These are phyloP conservation scores for Porphyrio hochstetteri DNA, from an alignment of 2,113 vertebrate genomes.

Conservation along the genomic window DNA sequence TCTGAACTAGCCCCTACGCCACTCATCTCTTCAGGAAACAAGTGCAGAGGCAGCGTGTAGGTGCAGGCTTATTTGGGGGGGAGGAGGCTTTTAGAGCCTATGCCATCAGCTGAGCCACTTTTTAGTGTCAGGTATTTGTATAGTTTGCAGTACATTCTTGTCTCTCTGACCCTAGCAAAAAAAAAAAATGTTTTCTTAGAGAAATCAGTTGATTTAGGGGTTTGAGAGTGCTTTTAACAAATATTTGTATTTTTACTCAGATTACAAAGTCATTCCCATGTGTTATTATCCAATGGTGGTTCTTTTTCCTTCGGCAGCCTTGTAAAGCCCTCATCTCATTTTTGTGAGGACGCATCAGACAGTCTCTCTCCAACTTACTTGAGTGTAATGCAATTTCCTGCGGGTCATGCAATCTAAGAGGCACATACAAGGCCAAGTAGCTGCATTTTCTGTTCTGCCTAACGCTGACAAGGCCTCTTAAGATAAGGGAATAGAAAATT, in stretches of 20 bases:
- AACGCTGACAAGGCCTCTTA: neutral
- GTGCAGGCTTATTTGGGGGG: neutral
- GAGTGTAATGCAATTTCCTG: neutral
- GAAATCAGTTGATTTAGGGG: neutral
- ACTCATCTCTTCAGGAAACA: neutral
- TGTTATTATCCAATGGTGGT: neutral
- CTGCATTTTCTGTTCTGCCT: slow-evolving; percentile 5
- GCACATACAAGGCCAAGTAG: neutral
- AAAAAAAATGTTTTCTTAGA: neutral
- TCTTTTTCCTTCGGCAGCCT: neutral
- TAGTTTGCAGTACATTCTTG: neutral
- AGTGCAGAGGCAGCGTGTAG: neutral
- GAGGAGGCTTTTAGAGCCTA: neutral
- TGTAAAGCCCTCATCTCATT: neutral
- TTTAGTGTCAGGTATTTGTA: neutral
- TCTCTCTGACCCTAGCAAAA: neutral
- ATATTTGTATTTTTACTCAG: neutral
- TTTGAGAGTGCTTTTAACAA: neutral
- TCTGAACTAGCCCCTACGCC: neutral
- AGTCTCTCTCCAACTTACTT: neutral
- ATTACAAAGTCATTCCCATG: neutral
- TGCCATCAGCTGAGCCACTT: neutral
- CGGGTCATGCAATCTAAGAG: neutral
- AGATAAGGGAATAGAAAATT: neutral
- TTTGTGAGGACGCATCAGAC: neutral